Conservation (phyloP, 2,888 invertebrate species). For the Dascillus cervinus region DNA sequence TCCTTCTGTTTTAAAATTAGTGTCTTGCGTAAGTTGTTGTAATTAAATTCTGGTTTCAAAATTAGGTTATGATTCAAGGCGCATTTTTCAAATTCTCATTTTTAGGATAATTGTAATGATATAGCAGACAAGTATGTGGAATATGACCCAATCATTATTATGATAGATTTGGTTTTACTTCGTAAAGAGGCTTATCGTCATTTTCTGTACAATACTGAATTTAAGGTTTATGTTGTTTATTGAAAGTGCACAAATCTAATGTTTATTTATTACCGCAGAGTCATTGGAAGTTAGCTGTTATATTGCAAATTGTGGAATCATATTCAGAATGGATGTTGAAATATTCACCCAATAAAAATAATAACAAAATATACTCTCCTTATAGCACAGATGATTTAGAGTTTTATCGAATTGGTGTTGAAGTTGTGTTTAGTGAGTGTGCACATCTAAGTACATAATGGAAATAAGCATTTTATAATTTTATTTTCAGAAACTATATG, state of each 20-base stretch:
- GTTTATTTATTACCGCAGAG: slow-evolving; percentile 24
- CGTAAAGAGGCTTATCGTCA: slow-evolving; percentile 79
- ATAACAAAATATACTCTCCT: slow-evolving; percentile 18
- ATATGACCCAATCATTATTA: slow-evolving; percentile 80
- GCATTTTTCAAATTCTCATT: slow-evolving; percentile 8
- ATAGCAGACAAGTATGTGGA: slow-evolving; percentile 87
- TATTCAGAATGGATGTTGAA: slow-evolving; percentile 59
- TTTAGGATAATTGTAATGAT: slow-evolving; percentile 65
- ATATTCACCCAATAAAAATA: slow-evolving; percentile 7
- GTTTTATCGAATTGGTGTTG: slow-evolving; percentile 32
- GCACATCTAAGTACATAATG: neutral
- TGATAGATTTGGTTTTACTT: slow-evolving; percentile 77
- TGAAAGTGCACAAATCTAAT: neutral
- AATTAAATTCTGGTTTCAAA: neutral
- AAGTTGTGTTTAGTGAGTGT: slow-evolving; percentile 27
- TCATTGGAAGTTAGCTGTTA: slow-evolving; percentile 63
- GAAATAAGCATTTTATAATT: neutral
- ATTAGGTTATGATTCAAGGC: slow-evolving; percentile 2
- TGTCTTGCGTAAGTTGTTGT: slow-evolving; percentile 54
- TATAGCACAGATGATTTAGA: slow-evolving; percentile 30
- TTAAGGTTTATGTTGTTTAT: slow-evolving; percentile 54
- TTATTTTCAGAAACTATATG: slow-evolving; percentile 28
- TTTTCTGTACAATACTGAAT: slow-evolving; percentile 71
- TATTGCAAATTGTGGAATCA: slow-evolving; percentile 72
- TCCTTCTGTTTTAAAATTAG: slow-evolving; percentile 62